Base-by-base conservation (phyloP, 2,113 vertebrate genomes). In the Rhadina sibilatrix region DNA sequence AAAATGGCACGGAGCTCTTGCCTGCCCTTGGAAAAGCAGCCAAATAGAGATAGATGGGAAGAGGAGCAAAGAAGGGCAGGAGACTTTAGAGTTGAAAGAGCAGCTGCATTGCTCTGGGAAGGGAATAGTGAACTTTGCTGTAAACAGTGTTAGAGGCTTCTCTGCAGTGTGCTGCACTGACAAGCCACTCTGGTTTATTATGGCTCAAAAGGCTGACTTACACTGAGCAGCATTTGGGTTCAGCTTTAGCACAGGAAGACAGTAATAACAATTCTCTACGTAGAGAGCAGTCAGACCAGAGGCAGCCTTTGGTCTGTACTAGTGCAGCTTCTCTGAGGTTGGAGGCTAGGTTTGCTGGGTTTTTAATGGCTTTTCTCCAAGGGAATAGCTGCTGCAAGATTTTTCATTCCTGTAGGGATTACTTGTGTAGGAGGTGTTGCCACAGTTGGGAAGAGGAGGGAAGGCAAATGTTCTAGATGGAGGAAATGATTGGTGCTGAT, bases 11-110 rank as follows among this genome's bases (percentile, higher is more conserved):
- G 33, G 52, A 77, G 59, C 23, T 87, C n/a, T 95, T 70, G 7
- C 69, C 63, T 86, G 71, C 53, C 64, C 64, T 89, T 90, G 89
- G 80, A 76, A 94, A 87, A 94, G 47, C 44, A 96, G 77, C 59
- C 74, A 87, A 65, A 83, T 33, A 90, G 40, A 86, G 47, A 94
- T 52, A 63, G 61, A 71, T 88, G 54, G 61, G 65, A 96, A 87
- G 68, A 83, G 47, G 66, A 78, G 56, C 28, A 59, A 60, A 77
- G 66, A 66, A 77, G 49, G 63, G 56, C 1, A 1, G 60, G 57
- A 71, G 22, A 21, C 53, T 87, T 85, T 65, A 22, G 75, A 90
- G 53, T 24, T 28, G 33, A 40, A 65, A 78, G 49, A 94, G 53
- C 49, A 87, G 42, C 52, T 66, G 42, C 19, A 8, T 49, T 96